Evolutionary conservation across 2,888 invertebrate species (phyloP).

Genomic region (Eucera pruinosa): DNA sequence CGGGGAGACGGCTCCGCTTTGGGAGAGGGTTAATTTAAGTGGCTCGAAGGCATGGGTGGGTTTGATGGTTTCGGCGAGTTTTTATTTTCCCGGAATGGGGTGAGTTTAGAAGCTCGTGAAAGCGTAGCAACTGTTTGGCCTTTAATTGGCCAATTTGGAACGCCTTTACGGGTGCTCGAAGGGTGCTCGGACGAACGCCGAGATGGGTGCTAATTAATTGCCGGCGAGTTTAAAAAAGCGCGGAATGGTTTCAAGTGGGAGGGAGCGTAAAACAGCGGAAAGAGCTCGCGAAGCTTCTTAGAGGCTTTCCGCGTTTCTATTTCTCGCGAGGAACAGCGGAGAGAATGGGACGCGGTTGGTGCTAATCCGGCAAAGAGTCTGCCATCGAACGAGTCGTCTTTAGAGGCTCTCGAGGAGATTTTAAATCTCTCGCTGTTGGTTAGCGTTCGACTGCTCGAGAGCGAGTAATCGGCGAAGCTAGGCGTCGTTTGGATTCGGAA

Average conservation of each 20-base stretch:
- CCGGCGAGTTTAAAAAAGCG: background rate
- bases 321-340: background rate
- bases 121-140: background rate
- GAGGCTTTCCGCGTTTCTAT: background rate
- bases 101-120: background rate
- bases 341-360: background rate
- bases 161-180: background rate
- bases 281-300: background rate
- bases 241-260: background rate
- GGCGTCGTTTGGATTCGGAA: background rate
- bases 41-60: background rate
- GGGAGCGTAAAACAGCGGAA: background rate
- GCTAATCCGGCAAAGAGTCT: slow-evolving; percentile 4
- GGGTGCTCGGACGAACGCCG: too few species aligned
- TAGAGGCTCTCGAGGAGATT: too few species aligned
- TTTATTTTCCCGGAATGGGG: background rate
- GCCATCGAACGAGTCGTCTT: too few species aligned
- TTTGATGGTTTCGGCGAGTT: slow-evolving; percentile 21
- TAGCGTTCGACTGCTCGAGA: too few species aligned
- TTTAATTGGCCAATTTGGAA: slow-evolving; percentile 16
- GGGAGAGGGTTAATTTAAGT: slow-evolving; percentile 1
- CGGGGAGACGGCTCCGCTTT: too few species aligned
- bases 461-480: too few species aligned
- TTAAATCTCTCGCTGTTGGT: too few species aligned
- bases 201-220: slow-evolving; percentile 7